Evolutionary conservation across 2,113 vertebrate genomes (phyloP).

Genomic region (Semnornis frantzii): DNA sequence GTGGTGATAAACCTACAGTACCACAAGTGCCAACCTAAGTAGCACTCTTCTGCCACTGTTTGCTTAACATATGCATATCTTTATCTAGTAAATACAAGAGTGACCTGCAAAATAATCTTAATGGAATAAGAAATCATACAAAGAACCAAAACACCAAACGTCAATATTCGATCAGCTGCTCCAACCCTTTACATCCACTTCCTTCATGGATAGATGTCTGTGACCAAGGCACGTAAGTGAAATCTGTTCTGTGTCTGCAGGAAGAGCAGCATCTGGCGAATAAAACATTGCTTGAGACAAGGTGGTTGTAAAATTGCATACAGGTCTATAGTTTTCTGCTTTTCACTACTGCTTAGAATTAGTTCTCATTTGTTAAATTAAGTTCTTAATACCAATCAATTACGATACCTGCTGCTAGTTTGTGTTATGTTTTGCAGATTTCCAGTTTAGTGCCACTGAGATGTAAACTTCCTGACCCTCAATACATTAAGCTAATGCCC

Average conservation of each 20-base stretch:
- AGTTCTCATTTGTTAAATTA: slow-evolving; percentile 52
- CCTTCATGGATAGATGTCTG: not conserved
- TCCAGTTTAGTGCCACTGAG: slow-evolving; percentile 29
- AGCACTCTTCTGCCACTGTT: not conserved
- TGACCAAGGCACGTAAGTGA: not conserved
- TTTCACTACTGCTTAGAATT: not conserved
- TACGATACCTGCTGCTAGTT: slow-evolving; percentile 44
- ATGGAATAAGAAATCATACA: not conserved
- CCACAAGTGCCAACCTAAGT: not conserved
- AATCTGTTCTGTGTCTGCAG: not conserved
- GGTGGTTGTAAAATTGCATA: not conserved
- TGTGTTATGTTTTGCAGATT: slow-evolving; percentile 56
- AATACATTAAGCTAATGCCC: slow-evolving; percentile 40
- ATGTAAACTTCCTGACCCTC: slow-evolving; percentile 61
- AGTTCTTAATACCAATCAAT: slow-evolving; percentile 67
- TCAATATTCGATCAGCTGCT: not conserved
- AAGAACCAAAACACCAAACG: not conserved
- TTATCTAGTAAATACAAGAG: not conserved
- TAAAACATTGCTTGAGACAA: slow-evolving; percentile 14
- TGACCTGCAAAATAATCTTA: not conserved
- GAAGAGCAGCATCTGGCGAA: slow-evolving; percentile 1
- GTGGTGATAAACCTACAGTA: not conserved
- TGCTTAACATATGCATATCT: not conserved
- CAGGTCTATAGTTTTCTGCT: not conserved
- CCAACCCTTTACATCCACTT: not conserved